A percentile compares a stretch with the other conserved stretches of the same genome.
Conservation (phyloP, 1,140 invertebrate species). For the Pemphigus obesinymphae region DNA sequence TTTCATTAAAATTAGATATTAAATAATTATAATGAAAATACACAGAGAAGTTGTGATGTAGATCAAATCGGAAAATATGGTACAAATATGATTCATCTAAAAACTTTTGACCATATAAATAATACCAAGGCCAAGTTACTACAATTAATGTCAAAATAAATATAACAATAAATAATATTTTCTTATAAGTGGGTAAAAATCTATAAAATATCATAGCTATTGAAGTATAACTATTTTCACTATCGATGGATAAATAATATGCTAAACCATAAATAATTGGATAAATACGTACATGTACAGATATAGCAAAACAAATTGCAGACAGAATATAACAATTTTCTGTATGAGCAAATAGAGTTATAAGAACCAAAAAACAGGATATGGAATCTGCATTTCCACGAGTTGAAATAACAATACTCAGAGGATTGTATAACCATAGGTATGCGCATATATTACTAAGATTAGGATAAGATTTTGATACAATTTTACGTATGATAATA, state of each 20-base stretch:
- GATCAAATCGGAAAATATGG: constrained; percentile 84
- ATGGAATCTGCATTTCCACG: constrained; percentile 93
- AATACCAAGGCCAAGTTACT: constrained; percentile 65
- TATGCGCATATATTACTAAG: constrained; percentile 56
- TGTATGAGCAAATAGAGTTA: constrained; percentile 62
- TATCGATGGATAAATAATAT: constrained; percentile 67
- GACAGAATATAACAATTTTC: constrained; percentile 58
- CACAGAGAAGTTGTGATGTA: constrained; percentile 94
- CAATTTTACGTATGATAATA: constrained; percentile 49
- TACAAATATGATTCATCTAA: constrained; percentile 90
- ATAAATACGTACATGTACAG: constrained; percentile 92
- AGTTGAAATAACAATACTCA: constrained; percentile 85
- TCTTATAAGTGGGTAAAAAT: constrained; percentile 62
- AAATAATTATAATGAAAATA: constrained; percentile 93
- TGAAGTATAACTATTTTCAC: constrained; percentile 9
- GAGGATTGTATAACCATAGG: constrained; percentile 92
- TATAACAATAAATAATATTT: constrained; percentile 61
- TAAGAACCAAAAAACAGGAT: constrained; percentile 75
- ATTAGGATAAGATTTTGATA: constrained; percentile 44
- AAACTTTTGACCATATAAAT: constrained; percentile 81
- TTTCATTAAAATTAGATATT: constrained; percentile 50
- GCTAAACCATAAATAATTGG: constrained; percentile 83
- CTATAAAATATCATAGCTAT: constrained; percentile 45
- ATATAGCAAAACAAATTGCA: constrained; percentile 75
- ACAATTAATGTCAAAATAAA: constrained; percentile 61